Evolutionary conservation across 1,140 invertebrate species (phyloP).

Genomic region (Drosophila tsacasi): DNA sequence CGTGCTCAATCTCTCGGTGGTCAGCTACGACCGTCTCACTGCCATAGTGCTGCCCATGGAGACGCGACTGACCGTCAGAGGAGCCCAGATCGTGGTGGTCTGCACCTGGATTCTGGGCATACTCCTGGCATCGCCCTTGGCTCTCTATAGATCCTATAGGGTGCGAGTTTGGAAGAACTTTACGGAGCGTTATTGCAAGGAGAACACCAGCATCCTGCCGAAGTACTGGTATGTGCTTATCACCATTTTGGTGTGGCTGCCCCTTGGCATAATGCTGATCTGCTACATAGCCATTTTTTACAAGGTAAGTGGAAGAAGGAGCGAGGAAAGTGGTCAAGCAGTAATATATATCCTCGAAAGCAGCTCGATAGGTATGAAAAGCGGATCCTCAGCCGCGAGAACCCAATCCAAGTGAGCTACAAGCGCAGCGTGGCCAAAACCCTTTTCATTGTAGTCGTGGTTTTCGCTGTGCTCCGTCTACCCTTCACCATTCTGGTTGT

Average conservation of each 20-base stretch:
- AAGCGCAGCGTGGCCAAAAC: constrained; percentile 89
- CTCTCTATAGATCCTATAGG: constrained; percentile 88
- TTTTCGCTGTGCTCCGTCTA: constrained; percentile 88
- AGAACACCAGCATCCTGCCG: constrained; percentile 87
- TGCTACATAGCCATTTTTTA: constrained; percentile 89
- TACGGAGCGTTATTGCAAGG: constrained; percentile 89
- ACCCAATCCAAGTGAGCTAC: constrained; percentile 87
- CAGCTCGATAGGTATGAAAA: constrained; percentile 88
- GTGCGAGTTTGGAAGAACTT: constrained; percentile 90
- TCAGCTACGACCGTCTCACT: constrained; percentile 93
- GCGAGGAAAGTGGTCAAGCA: rapidly evolving
- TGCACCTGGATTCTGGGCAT: constrained; percentile 89
- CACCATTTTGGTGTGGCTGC: constrained; percentile 90
- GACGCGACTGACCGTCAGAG: constrained; percentile 87
- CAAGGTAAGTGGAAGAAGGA: constrained; percentile 86
- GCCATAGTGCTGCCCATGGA: constrained; percentile 91
- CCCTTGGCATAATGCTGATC: constrained; percentile 89
- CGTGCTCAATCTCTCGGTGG: constrained; percentile 91
- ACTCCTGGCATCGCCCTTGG: constrained; percentile 88
- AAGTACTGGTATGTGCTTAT: constrained; percentile 91
- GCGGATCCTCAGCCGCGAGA: constrained; percentile 86
- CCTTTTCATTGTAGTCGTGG: constrained; percentile 89
- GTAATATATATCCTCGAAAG: neutral
- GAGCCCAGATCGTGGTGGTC: constrained; percentile 87
- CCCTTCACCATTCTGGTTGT: constrained; percentile 90